phyloP scores from a whole-genome alignment of 2,113 vertebrate genomes.

The Prietella phreatophila region DNA sequence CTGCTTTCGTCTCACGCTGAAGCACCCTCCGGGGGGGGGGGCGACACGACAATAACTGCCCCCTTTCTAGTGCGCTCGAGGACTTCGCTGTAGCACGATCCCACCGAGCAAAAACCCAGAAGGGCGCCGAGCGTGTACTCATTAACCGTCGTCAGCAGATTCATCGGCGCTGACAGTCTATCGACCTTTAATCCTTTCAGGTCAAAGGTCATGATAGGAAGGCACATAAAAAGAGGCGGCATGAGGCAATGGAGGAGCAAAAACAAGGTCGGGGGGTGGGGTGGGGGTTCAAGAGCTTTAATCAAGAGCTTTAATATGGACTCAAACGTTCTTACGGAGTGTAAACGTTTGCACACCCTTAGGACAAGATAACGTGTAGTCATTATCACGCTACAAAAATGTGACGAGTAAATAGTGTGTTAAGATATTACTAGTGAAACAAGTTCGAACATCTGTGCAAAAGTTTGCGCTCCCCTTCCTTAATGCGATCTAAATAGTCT shows the following conservation, averaged over 20 bases:
- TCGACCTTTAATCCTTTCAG: conserved; percentile 35
- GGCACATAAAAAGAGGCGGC: conserved; percentile 27
- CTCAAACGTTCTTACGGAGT: neutral
- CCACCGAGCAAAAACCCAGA: neutral
- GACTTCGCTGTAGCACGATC: conserved; percentile 1
- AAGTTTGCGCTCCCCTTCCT: neutral
- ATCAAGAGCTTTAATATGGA: conserved; percentile 3
- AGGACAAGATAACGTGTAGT: neutral
- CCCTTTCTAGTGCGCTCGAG: conserved; percentile 25
- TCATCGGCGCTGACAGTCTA: conserved; percentile 44
- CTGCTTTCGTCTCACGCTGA: conserved; percentile 12
- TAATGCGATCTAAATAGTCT: neutral
- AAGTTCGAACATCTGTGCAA: neutral
- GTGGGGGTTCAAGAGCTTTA: neutral
- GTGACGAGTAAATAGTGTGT: neutral
- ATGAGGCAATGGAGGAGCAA: neutral
- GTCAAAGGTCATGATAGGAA: conserved; percentile 52
- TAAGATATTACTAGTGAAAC: neutral
- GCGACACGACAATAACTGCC: conserved; percentile 11
- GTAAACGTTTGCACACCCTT: neutral
- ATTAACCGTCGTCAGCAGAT: conserved; percentile 45
- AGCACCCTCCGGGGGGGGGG: neutral
- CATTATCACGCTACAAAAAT: neutral
- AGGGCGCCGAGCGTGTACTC: conserved; percentile 2
- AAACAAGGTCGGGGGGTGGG: neutral